Evolutionary conservation across 2,797 vertebrate genomes (phyloP).

Genomic region (Anas bahamensis): DNA sequence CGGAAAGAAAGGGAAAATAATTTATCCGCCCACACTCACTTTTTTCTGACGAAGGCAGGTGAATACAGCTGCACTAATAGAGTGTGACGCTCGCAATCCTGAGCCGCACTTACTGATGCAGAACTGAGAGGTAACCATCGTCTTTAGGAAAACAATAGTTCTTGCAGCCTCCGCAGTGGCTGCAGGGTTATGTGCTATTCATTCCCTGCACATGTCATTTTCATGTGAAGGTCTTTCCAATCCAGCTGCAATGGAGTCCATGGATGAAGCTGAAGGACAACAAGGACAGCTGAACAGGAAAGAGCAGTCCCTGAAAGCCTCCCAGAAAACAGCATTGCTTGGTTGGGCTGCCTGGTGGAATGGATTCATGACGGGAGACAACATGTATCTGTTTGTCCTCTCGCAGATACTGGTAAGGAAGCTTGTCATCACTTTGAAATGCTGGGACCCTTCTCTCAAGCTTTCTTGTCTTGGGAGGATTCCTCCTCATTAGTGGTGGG

Average conservation of each 20-base stretch:
- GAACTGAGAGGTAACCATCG: conserved; percentile 49
- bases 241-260: conserved; percentile 76
- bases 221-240: conserved; percentile 70
- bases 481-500: background rate
- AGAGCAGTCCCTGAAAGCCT: conserved; percentile 68
- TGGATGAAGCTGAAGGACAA: conserved; percentile 71
- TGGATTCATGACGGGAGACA: conserved; percentile 77
- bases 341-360: conserved; percentile 79
- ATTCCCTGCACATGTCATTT: conserved; percentile 17
- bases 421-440: background rate
- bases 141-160: conserved; percentile 37
- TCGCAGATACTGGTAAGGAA: conserved; percentile 84
- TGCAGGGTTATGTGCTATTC: background rate
- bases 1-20: conserved; percentile 79
- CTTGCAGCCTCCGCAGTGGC: background rate
- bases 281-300: conserved; percentile 60
- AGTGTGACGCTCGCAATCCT: conserved; percentile 73
- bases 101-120: conserved; percentile 61
- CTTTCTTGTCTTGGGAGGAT: background rate
- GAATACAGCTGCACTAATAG: conserved; percentile 75
- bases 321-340: conserved; percentile 60
- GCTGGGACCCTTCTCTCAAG: background rate
- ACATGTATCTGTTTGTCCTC: conserved; percentile 80
- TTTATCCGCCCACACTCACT: conserved; percentile 79
- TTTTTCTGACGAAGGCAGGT: conserved; percentile 80